Evolutionary conservation across 2,888 invertebrate genomes (phyloP).

Genomic region (Saturnia pavonia): DNA sequence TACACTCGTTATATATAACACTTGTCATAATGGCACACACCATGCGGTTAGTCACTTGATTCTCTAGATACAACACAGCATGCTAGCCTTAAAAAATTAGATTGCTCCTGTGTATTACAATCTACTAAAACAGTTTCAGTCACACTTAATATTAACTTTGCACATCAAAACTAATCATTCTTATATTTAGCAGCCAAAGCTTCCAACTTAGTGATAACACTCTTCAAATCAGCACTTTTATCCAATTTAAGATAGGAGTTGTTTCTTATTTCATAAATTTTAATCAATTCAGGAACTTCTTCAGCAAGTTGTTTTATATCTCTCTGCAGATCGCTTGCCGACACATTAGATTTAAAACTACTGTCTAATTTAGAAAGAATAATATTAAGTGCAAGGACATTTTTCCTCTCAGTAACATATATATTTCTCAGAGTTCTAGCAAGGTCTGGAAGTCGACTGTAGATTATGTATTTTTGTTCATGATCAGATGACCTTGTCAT

Average conservation of each 20-base stretch:
- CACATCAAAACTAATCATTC: slow-evolving; percentile 42
- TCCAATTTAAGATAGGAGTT: slow-evolving; percentile 88
- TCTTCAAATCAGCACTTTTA: slow-evolving; percentile 87
- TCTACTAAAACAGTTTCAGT: not conserved
- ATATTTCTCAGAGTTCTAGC: slow-evolving; percentile 91
- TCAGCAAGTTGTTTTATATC: slow-evolving; percentile 89
- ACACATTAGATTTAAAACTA: slow-evolving; percentile 87
- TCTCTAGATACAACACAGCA: not conserved
- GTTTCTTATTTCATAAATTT: slow-evolving; percentile 86
- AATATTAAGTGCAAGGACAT: slow-evolving; percentile 88
- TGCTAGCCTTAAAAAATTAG: not conserved
- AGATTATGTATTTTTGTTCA: slow-evolving; percentile 87
- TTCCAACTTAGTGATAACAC: slow-evolving; percentile 85
- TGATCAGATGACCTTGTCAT: slow-evolving; percentile 90
- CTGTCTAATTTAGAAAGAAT: slow-evolving; percentile 90
- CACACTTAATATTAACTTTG: slow-evolving; percentile 7
- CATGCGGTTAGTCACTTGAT: too few relatives aligned
- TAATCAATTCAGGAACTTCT: slow-evolving; percentile 88
- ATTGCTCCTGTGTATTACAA: not conserved
- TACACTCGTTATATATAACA: too few relatives aligned
- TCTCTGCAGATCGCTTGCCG: slow-evolving; percentile 86
- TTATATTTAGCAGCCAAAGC: slow-evolving; percentile 78
- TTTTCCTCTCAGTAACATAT: slow-evolving; percentile 93
- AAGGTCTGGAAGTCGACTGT: slow-evolving; percentile 91
- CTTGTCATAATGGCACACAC: too few relatives aligned